Evolutionary conservation across 2,113 vertebrate species (phyloP).

Genomic region (Phyllostomus hastatus): DNA sequence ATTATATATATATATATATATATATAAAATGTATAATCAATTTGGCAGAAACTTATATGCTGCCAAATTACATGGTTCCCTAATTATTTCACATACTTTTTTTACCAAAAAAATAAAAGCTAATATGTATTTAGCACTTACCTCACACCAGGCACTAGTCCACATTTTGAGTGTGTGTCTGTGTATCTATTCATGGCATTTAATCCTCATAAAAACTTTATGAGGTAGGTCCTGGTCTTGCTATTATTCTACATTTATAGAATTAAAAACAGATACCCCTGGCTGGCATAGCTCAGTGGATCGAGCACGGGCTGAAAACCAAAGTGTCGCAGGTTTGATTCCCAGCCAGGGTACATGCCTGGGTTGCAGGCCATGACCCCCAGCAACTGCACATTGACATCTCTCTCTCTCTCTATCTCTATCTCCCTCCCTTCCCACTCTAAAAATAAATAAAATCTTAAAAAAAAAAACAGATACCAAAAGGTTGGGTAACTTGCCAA

Average conservation of each 20-base stretch:
- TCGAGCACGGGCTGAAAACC: no score
- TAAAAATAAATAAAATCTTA: no score
- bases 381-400: no score
- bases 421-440: no score
- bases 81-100: background rate
- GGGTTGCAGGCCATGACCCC: no score
- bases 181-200: background rate
- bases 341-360: no score
- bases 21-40: background rate
- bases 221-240: background rate
- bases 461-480: background rate
- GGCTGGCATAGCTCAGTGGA: no score
- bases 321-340: no score
- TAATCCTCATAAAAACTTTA: background rate
- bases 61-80: background rate
- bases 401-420: no score
- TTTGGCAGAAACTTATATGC: background rate
- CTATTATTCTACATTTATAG: background rate
- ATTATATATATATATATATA: background rate
- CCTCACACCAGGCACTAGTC: background rate
- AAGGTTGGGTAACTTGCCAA: background rate
- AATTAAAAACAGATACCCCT: background rate
- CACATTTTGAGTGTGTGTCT: background rate
- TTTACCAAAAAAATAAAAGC: background rate
- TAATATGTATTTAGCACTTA: background rate